Evolutionary conservation across 2,797 vertebrate genomes (phyloP).

Genomic region (Phrynocephalus vlangalii): DNA sequence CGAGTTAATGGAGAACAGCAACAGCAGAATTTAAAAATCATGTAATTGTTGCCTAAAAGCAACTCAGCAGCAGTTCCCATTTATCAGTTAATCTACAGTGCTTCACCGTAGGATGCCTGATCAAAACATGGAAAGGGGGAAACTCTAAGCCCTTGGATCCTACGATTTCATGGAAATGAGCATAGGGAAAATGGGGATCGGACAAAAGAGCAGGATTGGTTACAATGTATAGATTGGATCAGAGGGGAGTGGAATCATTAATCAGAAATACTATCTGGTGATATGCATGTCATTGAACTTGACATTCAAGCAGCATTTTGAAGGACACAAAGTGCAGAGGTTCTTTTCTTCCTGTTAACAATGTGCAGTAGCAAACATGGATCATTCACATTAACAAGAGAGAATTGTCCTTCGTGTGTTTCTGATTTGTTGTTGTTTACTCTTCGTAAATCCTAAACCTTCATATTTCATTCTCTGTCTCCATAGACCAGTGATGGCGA

Average conservation of each 20-base stretch:
- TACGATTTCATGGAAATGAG: conserved; percentile 25
- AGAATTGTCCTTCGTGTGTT: conserved; percentile 6
- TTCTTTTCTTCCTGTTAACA: conserved; percentile 67
- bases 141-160: conserved; percentile 20
- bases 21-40: conserved; percentile 54
- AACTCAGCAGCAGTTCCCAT: conserved; percentile 49
- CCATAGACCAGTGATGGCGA: neutral
- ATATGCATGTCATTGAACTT: conserved; percentile 35
- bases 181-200: conserved; percentile 13
- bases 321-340: conserved; percentile 52
- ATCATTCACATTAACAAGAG: conserved; percentile 73
- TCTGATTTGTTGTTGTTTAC: neutral
- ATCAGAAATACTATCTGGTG: conserved; percentile 31
- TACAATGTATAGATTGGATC: conserved; percentile 31
- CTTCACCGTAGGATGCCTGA: conserved; percentile 56
- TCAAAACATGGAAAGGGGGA: conserved; percentile 49
- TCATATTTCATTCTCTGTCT: neutral
- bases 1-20: conserved; percentile 33
- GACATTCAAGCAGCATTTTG: conserved; percentile 57
- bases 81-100: conserved; percentile 34
- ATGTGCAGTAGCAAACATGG: conserved; percentile 67
- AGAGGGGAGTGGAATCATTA: neutral
- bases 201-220: rapidly evolving
- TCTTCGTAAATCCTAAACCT: neutral
- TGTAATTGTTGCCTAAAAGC: conserved; percentile 56